Base-by-base conservation (phyloP, 1,140 invertebrate genomes). In the Zophobas atratus region DNA sequence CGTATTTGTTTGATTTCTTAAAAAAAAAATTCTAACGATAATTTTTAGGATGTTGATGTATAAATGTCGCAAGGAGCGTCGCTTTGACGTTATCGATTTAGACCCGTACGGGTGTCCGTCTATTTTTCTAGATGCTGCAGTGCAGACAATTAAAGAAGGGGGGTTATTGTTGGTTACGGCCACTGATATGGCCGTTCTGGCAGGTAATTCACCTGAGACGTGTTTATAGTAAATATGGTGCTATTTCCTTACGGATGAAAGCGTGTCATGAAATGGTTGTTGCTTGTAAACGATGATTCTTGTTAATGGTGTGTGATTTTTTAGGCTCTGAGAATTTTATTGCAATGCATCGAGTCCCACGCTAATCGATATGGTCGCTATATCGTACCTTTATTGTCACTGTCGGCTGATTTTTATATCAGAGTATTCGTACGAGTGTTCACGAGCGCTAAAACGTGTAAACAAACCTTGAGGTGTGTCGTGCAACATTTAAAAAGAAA, bases 61-160 rank as follows among this genome's bases (percentile, higher is more conserved):
- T 81, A 88, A 92, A 80, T 92, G 94, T 81, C 91, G 91, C 72
- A 88, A 88, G 73, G 83, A 88, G n/a, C 89, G 94, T 72, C 89
- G 91, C 46, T 99, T 98, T 87, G 91, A 98, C 85, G 96, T 93
- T 0, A 92, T 99, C 74, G 99, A 99, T 87, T 86, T 99, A 43
- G 99, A 99, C 89, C 99, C 99, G 0, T 99, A 99, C 86, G 99
- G 99, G 2, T 97, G 96, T 84, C 96, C 98, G 0, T 93, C 96
- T 1, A 92, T 92, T 60, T 99, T 99, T 88, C 88, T 99, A 0
- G 98, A 99, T 87, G 90, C 94, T 1, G 97, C 97, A 0, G 93
- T 99, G 0, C 94, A 96, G 85, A 91, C 92, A 80, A 88, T 96
- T 0, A 88, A 89, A 36, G 93, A 96, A 82, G 94, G 93, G 6